Base-by-base conservation (phyloP, 2,888 invertebrate species). In the Phyto melanocephala region DNA sequence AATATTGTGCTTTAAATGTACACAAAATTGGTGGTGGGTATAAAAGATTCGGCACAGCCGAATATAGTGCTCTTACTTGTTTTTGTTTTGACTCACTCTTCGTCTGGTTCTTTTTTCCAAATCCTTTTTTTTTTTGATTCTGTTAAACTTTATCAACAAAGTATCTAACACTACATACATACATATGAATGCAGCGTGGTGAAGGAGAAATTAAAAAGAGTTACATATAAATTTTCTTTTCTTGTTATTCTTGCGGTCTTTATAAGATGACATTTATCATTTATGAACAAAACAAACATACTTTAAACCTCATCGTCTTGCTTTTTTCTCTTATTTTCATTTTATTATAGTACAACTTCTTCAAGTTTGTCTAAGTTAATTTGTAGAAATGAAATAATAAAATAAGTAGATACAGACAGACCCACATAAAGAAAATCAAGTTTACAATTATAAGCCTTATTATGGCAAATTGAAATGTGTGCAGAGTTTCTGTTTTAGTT, bases 371-470 rank as follows among this genome's bases (percentile, higher is more conserved):
- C 42, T 75, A 56, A 65, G 65, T 75, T 56, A n/a, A n/a, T 65
- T 56, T 75, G 47, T 24, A 37, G 47, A 56, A 75, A 63, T 47
- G 10, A 13, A 37, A 58, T 58, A n/a, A n/a, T n/a, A n/a, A n/a
- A 50, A 65, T 20, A 47, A 58, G 42, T 37, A 24, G n/a, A 47
- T 10, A 5, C 8, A 56, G 17, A 11, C 10, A 52, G n/a, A 50
- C 33, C 37, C 13, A 54, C 33, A 17, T n/a, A 35, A 56, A 24
- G 37, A 67, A 78, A 71, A 71, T 78, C 78, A 78, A 78, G 71
- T 78, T 71, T 63, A 71, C 40, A 78, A 71, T 40, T 70, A 78
- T 56, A 60, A 71, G 45, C 52, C 50, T 67, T 56, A 40, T 65
- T 72, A 67, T 72, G 60, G 72, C 17, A 78, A 71, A 54, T 42